These are phyloP conservation scores for Apamea anceps DNA, from an alignment of 2,888 invertebrate species.

Conservation along the genomic window DNA sequence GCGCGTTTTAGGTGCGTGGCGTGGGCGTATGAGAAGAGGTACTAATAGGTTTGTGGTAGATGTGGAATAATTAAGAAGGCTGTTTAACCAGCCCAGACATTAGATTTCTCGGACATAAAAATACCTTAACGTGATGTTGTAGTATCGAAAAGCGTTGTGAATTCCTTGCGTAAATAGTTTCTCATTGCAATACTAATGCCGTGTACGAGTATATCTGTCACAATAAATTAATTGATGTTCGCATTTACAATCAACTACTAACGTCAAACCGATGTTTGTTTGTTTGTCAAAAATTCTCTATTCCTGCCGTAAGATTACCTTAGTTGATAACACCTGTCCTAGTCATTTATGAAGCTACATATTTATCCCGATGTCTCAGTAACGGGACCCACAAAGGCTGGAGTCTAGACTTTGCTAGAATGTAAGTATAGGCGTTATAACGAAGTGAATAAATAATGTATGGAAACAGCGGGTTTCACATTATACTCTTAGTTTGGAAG, in stretches of 20 bases:
- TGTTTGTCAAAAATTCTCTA: not conserved
- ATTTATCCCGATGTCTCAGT: slow-evolving; percentile 52
- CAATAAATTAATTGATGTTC: not conserved
- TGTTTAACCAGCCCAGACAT: not conserved
- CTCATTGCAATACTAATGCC: not conserved
- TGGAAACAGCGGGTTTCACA: slow-evolving; percentile 39
- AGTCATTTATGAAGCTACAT: slow-evolving; percentile 32
- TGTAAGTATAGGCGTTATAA: slow-evolving; percentile 10
- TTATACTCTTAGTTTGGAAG: slow-evolving; percentile 35
- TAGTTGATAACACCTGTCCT: slow-evolving; percentile 13
- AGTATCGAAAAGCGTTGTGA: not conserved
- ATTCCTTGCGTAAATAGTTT: not conserved
- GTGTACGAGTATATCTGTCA: not conserved
- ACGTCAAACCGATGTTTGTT: not conserved
- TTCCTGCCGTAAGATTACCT: slow-evolving; percentile 3
- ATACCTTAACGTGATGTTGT: too few species aligned
- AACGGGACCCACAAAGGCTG: slow-evolving; percentile 16
- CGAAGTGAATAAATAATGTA: slow-evolving; percentile 56
- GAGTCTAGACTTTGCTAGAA: slow-evolving; percentile 36
- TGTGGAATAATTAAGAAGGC: not conserved
- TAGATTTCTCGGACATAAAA: too few species aligned
- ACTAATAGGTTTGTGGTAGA: not conserved
- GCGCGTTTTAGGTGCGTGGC: slow-evolving; percentile 3
- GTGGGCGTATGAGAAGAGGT: not conserved
- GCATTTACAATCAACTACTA: not conserved